Conservation (phyloP, 2,113 vertebrate genomes). For the Isurus oxyrinchus region DNA sequence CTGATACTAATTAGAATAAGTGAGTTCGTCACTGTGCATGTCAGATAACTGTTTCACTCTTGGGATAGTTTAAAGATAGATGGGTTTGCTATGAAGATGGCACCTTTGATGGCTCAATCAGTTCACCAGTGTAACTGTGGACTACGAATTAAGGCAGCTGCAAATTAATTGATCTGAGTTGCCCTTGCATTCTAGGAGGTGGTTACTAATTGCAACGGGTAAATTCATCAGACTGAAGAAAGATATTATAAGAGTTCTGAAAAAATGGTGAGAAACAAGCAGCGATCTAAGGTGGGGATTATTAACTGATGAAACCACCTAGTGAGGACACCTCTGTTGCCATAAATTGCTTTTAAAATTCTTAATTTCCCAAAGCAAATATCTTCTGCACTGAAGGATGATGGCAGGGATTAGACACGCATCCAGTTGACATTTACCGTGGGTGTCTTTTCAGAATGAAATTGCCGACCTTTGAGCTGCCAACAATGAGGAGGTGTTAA, state of each 20-base stretch:
- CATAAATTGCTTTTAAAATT: slow-evolving; percentile 35
- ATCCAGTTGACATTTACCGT: slow-evolving; percentile 32
- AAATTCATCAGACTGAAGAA: slow-evolving; percentile 10
- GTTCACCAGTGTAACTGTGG: neutral
- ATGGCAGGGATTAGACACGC: slow-evolving; percentile 17
- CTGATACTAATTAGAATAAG: slow-evolving; percentile 18
- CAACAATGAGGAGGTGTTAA: slow-evolving; percentile 23
- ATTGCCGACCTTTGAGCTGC: slow-evolving; percentile 25
- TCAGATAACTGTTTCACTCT: slow-evolving; percentile 27
- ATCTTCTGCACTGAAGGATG: slow-evolving; percentile 33
- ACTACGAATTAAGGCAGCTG: neutral
- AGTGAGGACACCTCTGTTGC: neutral
- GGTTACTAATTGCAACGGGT: slow-evolving; percentile 7
- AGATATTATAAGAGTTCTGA: neutral
- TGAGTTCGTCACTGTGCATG: slow-evolving; percentile 18
- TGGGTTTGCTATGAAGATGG: slow-evolving; percentile 8
- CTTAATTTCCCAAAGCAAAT: slow-evolving; percentile 37
- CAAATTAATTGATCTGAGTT: slow-evolving; percentile 10
- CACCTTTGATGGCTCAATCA: slow-evolving; percentile 23
- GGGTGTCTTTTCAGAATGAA: slow-evolving; percentile 31
- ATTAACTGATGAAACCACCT: neutral
- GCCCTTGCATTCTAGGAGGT: neutral
- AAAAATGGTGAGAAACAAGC: neutral
- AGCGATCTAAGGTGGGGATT: neutral
- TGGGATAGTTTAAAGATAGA: slow-evolving; percentile 15